Conservation (phyloP, 2,888 invertebrate species). For the Bedellia somnulentella region DNA sequence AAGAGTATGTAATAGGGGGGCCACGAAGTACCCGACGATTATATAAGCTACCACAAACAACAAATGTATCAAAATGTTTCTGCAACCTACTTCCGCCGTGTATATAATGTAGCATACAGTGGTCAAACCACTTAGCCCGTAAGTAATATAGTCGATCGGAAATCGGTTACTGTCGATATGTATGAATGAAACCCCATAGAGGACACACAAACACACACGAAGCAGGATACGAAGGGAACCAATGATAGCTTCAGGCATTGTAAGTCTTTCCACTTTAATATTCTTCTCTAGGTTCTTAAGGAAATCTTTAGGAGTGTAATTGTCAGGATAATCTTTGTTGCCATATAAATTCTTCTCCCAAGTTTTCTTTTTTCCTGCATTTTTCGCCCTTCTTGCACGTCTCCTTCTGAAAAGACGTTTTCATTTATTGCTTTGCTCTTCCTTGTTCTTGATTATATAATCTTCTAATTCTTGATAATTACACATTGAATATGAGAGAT, state of each 20-base stretch:
- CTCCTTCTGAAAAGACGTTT: constrained; percentile 35
- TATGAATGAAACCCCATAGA: constrained; percentile 73
- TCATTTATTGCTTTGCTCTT: constrained; percentile 11
- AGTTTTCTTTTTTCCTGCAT: constrained; percentile 22
- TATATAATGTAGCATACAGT: constrained; percentile 67
- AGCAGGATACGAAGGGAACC: constrained; percentile 80
- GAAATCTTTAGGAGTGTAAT: constrained; percentile 88
- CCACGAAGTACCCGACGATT: constrained; percentile 84
- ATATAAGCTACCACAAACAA: constrained; percentile 81
- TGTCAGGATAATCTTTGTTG: constrained; percentile 85
- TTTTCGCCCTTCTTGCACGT: constrained; percentile 17
- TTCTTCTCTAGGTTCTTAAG: constrained; percentile 84
- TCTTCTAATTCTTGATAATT: background rate
- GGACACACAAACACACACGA: constrained; percentile 75
- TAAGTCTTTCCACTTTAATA: constrained; percentile 74
- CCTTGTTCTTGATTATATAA: background rate
- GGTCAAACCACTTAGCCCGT: constrained; percentile 56
- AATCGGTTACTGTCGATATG: constrained; percentile 71
- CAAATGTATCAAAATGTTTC: constrained; percentile 57
- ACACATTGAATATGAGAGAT: background rate
- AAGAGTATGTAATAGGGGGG: constrained; percentile 89
- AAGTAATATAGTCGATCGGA: constrained; percentile 65
- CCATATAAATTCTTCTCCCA: constrained; percentile 93
- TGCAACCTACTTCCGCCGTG: constrained; percentile 26
- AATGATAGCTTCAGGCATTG: constrained; percentile 67